Evolutionary conservation across 2,888 invertebrate genomes (phyloP).

Genomic region (Salticus scenicus): DNA sequence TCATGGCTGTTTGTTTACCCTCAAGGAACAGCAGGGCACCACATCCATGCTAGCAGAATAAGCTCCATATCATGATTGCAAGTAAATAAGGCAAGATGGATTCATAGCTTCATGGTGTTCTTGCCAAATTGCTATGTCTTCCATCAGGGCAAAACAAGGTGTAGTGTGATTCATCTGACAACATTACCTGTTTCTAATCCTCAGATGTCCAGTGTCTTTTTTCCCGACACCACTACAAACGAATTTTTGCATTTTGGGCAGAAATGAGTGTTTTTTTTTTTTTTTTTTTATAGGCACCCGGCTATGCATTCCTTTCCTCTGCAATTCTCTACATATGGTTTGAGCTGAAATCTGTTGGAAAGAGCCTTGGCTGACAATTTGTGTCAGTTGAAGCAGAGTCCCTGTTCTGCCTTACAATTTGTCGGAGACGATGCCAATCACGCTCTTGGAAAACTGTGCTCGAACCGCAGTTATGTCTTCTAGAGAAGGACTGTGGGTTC

Average conservation of each 20-base stretch:
- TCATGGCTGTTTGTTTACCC: too few species aligned
- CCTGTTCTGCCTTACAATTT: not conserved
- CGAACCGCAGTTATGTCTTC: not conserved
- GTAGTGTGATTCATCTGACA: not conserved
- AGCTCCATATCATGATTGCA: too few species aligned
- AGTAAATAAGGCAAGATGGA: not conserved
- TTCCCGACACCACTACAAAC: not conserved
- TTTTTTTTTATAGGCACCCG: not conserved
- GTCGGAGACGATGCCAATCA: not conserved
- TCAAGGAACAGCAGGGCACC: too few species aligned
- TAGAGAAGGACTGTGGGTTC: not conserved
- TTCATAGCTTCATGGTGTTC: not conserved
- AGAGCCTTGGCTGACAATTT: not conserved
- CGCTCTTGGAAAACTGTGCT: not conserved
- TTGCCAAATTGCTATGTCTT: not conserved
- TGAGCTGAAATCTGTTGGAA: not conserved
- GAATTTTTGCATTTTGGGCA: not conserved
- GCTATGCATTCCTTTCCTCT: not conserved
- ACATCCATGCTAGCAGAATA: too few species aligned
- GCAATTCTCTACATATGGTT: not conserved
- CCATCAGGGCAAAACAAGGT: not conserved
- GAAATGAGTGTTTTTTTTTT: too few species aligned
- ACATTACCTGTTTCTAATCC: not conserved
- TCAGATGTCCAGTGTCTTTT: not conserved
- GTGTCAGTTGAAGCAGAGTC: not conserved